Evolutionary conservation across 2,797 vertebrate species (phyloP).

Genomic region (Centroberyx gerrardi): DNA sequence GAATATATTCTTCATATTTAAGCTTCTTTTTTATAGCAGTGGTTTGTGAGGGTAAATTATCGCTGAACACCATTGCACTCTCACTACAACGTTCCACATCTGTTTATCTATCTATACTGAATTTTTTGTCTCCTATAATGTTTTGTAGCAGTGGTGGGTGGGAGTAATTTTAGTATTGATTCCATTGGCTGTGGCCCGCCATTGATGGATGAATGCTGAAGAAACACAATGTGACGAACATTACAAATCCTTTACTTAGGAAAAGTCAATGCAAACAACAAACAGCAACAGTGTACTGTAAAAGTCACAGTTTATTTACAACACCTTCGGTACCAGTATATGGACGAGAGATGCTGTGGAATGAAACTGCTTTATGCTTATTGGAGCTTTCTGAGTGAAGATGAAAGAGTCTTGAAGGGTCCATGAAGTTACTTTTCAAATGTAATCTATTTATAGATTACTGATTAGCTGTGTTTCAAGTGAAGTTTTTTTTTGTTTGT

Average conservation of each 20-base stretch:
- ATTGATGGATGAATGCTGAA: no score
- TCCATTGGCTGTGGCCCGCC: no score
- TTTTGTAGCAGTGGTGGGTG: no score
- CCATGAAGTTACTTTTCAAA: neutral
- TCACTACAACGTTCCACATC: no score
- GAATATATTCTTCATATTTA: neutral
- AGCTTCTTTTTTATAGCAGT: no score
- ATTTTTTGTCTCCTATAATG: no score
- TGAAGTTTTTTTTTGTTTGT: no score
- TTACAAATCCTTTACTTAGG: neutral
- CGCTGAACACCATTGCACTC: no score
- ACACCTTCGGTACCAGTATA: constrained; percentile 8
- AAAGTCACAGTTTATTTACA: constrained; percentile 61
- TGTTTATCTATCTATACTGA: no score
- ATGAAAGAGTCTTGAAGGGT: neutral
- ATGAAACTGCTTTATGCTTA: neutral
- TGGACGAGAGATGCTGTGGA: constrained; percentile 2
- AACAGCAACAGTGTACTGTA: constrained; percentile 13
- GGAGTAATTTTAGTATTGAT: no score
- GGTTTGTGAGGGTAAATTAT: no score
- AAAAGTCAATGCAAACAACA: neutral
- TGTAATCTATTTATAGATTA: neutral
- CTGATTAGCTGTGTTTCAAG: constrained; percentile 1
- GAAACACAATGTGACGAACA: neutral
- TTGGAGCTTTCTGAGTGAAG: neutral